Conservation (phyloP, 2,888 invertebrate genomes). For the Hydroisotoma schaefferi region DNA sequence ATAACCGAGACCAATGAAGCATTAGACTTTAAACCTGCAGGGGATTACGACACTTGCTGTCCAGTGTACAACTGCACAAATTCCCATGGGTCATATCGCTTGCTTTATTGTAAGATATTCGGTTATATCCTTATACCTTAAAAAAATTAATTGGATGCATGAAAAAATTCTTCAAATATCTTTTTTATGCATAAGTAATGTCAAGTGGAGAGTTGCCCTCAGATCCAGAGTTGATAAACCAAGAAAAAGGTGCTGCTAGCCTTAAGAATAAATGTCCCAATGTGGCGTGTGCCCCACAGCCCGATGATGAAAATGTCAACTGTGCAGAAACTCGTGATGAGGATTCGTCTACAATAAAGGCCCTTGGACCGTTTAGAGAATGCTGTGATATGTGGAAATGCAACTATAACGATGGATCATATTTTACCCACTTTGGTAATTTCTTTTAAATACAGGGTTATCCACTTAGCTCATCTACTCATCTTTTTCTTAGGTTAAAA, state of each 20-base stretch:
- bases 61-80: slow-evolving; percentile 22
- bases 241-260: slow-evolving; percentile 17
- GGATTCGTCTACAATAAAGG: slow-evolving; percentile 7
- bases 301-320: not conserved
- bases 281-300: slow-evolving; percentile 15
- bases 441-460: not conserved
- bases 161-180: not conserved
- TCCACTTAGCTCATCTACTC: no score
- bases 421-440: slow-evolving; percentile 9
- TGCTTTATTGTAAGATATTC: slow-evolving; percentile 19
- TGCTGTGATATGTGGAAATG: slow-evolving; percentile 19
- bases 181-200: slow-evolving; percentile 13
- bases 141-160: no score
- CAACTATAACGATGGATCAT: slow-evolving; percentile 3
- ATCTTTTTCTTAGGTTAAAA: no score
- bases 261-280: slow-evolving; percentile 16
- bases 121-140: not conserved
- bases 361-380: slow-evolving; percentile 12
- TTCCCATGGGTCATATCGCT: slow-evolving; percentile 8
- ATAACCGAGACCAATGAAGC: slow-evolving; percentile 6
- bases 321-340: not conserved
- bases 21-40: slow-evolving; percentile 11
- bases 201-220: slow-evolving; percentile 14
- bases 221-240: not conserved
- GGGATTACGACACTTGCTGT: slow-evolving; percentile 20